Evolutionary conservation across 2,888 invertebrate species (phyloP), one percentile per base, ranked within the genome.

Genomic region (Agriopis marginaria): DNA sequence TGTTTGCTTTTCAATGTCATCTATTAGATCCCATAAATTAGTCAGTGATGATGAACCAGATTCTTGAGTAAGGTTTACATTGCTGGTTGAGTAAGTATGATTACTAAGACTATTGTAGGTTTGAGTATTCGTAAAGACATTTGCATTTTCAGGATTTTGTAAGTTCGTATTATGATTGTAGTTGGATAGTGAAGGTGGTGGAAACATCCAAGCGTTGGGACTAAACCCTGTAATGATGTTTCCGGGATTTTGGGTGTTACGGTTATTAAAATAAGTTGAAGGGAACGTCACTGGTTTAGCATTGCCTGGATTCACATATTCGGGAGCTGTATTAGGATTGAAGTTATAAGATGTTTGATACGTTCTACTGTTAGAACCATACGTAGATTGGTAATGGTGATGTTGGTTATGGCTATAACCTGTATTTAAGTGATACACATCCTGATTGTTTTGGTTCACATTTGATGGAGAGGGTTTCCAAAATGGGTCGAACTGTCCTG

Each of bases 11-110:
- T 82, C 80, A 32, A 81, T 77, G 44, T 72, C 74, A 63, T 76
- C 77, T 32, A 85, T 68, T 75, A 82, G 80, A 68, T 76, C 63
- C 85, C 85, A 85, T 42, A 85, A 70, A 65, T 72, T 76, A n/a
- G 63, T 70, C 70, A 85, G 65, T 23, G 77, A 69, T 8, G 72
- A 51, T 45, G 68, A 70, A 39, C 72, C 72, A 9, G 63, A 58
- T 51, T 61, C 42, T 23, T 68, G 39, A 9, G 50, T 5, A n/a
- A 40, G 3, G 7, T 32, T 47, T 45, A 54, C 55, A 56, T 65
- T 71, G 55, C 60, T 72, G 53, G 62, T 71, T 12, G 62, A 47
- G 51, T 70, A 55, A 49, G 61, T 62, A 17, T 74, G 54, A 53
- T 56, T 55, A 23, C 75, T 63, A 47, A 10, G 51, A 63, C n/a